These are phyloP conservation scores for Egretta garzetta DNA, from an alignment of 2,113 vertebrate genomes.

Conservation along the genomic window DNA sequence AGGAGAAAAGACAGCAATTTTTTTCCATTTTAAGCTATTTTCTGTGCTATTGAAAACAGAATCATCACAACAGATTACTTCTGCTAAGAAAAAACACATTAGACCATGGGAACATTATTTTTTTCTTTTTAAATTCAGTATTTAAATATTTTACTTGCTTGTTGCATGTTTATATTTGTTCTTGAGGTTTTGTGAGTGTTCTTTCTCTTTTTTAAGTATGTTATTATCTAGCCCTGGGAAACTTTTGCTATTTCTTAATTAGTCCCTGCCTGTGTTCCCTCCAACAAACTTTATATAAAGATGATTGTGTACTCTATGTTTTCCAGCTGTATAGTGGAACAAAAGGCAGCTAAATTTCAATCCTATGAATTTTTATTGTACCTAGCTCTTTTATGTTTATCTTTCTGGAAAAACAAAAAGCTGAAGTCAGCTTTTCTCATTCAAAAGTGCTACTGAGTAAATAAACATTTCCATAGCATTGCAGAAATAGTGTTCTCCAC, in stretches of 20 bases:
- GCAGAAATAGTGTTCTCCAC: neutral
- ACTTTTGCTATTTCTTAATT: neutral
- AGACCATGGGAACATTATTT: neutral
- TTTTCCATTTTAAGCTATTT: neutral
- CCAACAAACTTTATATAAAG: neutral
- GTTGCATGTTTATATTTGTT: neutral
- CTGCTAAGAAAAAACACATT: neutral
- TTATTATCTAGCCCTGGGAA: neutral
- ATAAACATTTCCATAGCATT: neutral
- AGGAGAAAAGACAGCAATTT: neutral
- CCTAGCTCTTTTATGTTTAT: neutral
- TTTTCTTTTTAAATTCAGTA: neutral
- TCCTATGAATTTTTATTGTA: neutral
- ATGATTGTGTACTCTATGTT: neutral
- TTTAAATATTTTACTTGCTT: neutral
- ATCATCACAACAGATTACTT: neutral
- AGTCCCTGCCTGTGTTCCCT: neutral
- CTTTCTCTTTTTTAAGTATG: neutral
- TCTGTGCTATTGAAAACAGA: neutral
- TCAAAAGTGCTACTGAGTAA: neutral
- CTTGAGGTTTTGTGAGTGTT: neutral
- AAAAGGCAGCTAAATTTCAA: neutral
- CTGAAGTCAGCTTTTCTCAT: neutral
- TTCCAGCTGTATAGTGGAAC: neutral
- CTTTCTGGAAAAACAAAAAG: neutral